phyloP scores from a whole-genome alignment of 2,113 vertebrate species.

The Isichthys henryi region DNA sequence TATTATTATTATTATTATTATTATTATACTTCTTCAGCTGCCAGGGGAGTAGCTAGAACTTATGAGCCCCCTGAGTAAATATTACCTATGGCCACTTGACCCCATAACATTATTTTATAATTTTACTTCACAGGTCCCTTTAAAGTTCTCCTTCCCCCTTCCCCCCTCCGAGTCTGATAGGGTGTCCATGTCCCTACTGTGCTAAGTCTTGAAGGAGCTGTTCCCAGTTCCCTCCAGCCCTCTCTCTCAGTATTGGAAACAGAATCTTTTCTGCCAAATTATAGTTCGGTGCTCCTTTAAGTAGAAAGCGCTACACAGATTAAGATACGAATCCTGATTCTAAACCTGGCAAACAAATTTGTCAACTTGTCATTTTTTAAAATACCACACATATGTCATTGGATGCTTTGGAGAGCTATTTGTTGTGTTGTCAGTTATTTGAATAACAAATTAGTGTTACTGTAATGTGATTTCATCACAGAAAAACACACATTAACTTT shows the following conservation, averaged over 20 bases:
- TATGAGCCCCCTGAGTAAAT: background rate
- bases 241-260: background rate
- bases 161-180: background rate
- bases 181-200: background rate
- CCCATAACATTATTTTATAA: background rate
- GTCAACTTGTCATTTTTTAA: conserved; percentile 14
- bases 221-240: background rate
- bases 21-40: background rate
- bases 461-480: background rate
- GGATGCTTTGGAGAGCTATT: conserved; percentile 6
- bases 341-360: conserved; percentile 3
- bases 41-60: background rate
- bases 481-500: background rate
- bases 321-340: background rate
- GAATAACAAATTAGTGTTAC: conserved; percentile 5
- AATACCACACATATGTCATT: conserved; percentile 12
- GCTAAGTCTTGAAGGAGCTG: background rate
- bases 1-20: background rate
- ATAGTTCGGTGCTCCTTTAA: background rate
- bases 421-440: conserved; percentile 12
- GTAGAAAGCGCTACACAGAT: background rate
- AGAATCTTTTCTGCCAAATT: background rate
- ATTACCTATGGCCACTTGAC: background rate
- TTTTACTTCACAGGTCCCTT: too few relatives aligned
- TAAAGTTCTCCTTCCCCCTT: background rate